A percentile compares a stretch with the other conserved stretches of the same genome.
Conservation (phyloP, 2,888 invertebrate genomes). For the Argyra leucocephala region DNA sequence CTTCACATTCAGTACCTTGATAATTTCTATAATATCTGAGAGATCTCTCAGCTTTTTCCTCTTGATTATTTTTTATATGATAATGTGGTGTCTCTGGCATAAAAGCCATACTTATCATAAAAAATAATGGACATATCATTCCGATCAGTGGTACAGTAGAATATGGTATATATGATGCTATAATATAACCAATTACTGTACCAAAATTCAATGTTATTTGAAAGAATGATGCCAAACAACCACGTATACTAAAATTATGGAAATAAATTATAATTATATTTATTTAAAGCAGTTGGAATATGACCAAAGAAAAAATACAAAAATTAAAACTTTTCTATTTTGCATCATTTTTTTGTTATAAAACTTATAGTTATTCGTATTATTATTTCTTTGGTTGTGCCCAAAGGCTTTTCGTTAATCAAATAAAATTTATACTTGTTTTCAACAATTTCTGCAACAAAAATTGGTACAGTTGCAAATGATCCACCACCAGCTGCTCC, state of each 20-base stretch:
- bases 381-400: no score
- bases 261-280: no score
- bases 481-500: constrained; percentile 25
- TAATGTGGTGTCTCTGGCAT: constrained; percentile 24
- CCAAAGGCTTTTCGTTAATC: no score
- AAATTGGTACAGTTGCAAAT: constrained; percentile 23
- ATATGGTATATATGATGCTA: constrained; percentile 21
- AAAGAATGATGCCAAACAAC: constrained; percentile 19
- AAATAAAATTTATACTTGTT: constrained; percentile 7
- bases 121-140: constrained; percentile 18
- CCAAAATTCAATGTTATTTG: constrained; percentile 21
- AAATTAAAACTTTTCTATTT: no score
- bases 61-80: constrained; percentile 16
- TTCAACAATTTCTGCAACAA: constrained; percentile 23
- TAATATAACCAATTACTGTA: constrained; percentile 20
- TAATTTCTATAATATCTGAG: constrained; percentile 21
- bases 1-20: not conserved
- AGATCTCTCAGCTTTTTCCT: constrained; percentile 18
- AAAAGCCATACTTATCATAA: constrained; percentile 16
- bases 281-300: no score
- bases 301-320: no score
- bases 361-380: no score
- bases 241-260: constrained; percentile 21
- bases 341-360: no score
- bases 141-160: constrained; percentile 19